Evolutionary conservation across 2,113 vertebrate species (phyloP).

Genomic region (Heterotilapia buettikoferi): DNA sequence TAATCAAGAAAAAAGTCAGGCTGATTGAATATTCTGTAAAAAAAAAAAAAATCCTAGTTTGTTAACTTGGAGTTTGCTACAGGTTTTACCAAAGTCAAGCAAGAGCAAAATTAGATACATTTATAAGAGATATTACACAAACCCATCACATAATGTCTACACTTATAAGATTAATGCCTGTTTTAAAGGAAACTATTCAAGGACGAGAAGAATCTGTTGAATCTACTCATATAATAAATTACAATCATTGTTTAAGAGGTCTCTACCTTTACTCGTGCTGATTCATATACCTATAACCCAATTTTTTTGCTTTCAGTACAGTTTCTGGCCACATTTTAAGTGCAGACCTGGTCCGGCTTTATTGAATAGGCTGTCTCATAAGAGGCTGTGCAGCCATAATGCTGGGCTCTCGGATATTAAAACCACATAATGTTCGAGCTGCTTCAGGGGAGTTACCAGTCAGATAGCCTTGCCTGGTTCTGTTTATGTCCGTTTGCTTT

Average conservation of each 20-base stretch:
- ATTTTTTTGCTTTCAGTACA: neutral
- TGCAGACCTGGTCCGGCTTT: neutral
- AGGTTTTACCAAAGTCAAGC: neutral
- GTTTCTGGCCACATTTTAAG: neutral
- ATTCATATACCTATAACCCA: neutral
- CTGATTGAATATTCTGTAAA: neutral
- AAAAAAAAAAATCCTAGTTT: neutral
- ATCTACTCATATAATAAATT: neutral
- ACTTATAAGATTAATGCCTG: neutral
- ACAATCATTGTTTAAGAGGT: neutral
- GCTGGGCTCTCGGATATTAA: constrained; percentile 35
- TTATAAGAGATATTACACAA: neutral
- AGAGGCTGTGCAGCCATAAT: neutral
- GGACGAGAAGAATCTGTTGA: neutral
- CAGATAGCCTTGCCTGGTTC: constrained; percentile 40
- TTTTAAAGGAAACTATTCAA: neutral
- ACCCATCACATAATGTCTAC: neutral
- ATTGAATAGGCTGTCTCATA: constrained; percentile 21
- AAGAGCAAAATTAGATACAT: neutral
- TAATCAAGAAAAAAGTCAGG: neutral
- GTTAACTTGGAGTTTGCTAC: neutral
- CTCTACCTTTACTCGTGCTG: neutral
- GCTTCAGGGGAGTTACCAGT: constrained; percentile 7
- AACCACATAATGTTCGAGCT: constrained; percentile 18
- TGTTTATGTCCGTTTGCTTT: constrained; percentile 53